Evolutionary conservation across 1,140 invertebrate genomes (phyloP), one percentile per base, ranked within the genome.

Genomic region (Oedothorax gibbosus): DNA sequence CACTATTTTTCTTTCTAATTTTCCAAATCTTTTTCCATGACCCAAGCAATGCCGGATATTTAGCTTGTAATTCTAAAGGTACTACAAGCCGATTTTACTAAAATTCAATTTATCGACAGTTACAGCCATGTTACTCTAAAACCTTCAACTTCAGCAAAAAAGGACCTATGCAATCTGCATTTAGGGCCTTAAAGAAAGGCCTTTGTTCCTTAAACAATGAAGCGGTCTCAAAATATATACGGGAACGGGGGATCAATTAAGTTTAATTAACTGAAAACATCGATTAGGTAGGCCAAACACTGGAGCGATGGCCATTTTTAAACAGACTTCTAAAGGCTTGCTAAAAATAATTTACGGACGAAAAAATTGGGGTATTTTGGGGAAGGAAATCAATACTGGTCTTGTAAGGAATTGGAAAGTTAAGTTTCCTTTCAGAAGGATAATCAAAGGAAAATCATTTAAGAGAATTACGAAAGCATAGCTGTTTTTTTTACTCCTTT

Each of bases 241-340:
- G 60, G 18, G 49, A 11, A 20, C 65, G 57, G 18, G 5, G 81
- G 62, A 84, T 84, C 81, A 84, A 84, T 84, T 84, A 84, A 76
- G 71, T 75, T 84, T 84, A 84, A 84, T 84, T 84, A 84, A 84
- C 81, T 62, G 81, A 75, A 84, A 75, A 76, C 71, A 84, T 84
- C 57, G 81, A 84, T 84, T 84, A 84, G 66, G 71, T 72, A 56
- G 81, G 20, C 81, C 72, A 84, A 84, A 84, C 81, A 84, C 81
- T 84, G 53, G 69, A 84, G 76, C 73, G 68, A 68, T 18, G 75
- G 49, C 62, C 57, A 84, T 76, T 84, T 84, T 84, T 84, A 57
- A 84, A 21, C 72, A 57, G 72, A 57, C 72, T 75, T 75, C 56
- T 75, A 75, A 75, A 71, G 69, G 69, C 54, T 71, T 51, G 69